Conservation (phyloP, 2,888 invertebrate species). For the Pyrocoelia pectoralis region DNA sequence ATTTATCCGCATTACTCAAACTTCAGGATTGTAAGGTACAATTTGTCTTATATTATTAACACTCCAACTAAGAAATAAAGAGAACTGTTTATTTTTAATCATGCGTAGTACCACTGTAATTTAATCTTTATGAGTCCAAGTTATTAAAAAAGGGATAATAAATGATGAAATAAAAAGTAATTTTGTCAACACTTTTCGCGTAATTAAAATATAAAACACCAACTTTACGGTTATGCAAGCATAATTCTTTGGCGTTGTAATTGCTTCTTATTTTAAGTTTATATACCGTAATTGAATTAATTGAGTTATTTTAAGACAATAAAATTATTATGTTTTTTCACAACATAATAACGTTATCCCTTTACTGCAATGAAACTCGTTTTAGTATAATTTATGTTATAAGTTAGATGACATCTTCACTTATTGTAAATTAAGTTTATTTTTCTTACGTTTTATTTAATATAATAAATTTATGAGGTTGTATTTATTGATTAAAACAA, state of each 20-base stretch:
- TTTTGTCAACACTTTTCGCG: constrained; percentile 1
- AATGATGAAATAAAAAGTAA: not conserved
- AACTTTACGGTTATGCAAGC: not conserved
- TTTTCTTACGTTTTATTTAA: too few relatives aligned
- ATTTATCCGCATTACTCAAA: too few relatives aligned
- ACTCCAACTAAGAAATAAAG: not conserved
- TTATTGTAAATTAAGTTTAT: too few relatives aligned
- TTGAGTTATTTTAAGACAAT: not conserved
- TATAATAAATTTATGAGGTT: too few relatives aligned
- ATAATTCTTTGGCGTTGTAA: not conserved
- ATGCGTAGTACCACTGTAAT: not conserved
- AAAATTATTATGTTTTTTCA: not conserved
- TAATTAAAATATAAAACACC: not conserved
- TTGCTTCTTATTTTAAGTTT: constrained; percentile 1
- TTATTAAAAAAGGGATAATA: constrained; percentile 1
- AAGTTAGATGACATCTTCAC: too few relatives aligned
- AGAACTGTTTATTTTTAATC: not conserved
- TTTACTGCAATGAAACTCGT: too few relatives aligned
- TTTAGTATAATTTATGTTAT: too few relatives aligned
- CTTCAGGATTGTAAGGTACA: too few relatives aligned
- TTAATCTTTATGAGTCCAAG: not conserved
- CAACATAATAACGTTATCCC: not conserved
- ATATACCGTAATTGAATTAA: not conserved
- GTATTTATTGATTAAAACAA: too few relatives aligned
- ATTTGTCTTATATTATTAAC: too few relatives aligned